Evolutionary conservation across 2,113 vertebrate species (phyloP).

Genomic region (Columba janthina): DNA sequence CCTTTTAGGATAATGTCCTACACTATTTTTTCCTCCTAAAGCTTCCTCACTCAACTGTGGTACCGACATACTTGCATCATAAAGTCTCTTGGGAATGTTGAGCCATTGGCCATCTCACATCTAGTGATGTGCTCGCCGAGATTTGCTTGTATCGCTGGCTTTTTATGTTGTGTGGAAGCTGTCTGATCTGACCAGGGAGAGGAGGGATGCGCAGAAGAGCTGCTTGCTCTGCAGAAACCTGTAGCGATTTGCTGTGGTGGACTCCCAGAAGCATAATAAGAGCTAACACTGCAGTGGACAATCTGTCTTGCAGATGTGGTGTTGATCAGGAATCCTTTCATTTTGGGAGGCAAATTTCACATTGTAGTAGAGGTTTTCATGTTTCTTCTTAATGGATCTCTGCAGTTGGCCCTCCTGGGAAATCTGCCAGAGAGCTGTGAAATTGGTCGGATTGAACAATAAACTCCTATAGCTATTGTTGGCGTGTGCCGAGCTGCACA

Average conservation of each 20-base stretch:
- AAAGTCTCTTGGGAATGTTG: not conserved
- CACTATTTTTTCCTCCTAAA: not conserved
- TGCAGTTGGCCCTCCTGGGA: conserved; percentile 42
- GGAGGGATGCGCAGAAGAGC: not conserved
- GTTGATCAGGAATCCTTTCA: not conserved
- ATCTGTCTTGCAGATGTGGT: not conserved
- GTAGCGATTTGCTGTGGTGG: not conserved
- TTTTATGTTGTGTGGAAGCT: not conserved
- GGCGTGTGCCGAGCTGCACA: not conserved
- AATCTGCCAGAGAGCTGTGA: not conserved
- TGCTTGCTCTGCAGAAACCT: not conserved
- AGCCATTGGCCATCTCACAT: not conserved
- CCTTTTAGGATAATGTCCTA: not conserved
- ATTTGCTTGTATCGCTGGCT: not conserved
- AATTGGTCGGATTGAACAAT: not conserved
- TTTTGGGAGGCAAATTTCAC: not conserved
- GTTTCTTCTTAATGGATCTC: not conserved
- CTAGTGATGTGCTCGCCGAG: not conserved
- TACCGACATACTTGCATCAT: not conserved
- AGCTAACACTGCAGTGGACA: not conserved
- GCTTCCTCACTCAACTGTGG: not conserved
- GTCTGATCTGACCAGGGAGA: not conserved
- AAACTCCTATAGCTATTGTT: not conserved
- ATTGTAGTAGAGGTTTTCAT: not conserved
- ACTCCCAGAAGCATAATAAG: not conserved